phyloP scores from a whole-genome alignment of 2,113 vertebrate genomes.

The Peromyscus californicus region DNA sequence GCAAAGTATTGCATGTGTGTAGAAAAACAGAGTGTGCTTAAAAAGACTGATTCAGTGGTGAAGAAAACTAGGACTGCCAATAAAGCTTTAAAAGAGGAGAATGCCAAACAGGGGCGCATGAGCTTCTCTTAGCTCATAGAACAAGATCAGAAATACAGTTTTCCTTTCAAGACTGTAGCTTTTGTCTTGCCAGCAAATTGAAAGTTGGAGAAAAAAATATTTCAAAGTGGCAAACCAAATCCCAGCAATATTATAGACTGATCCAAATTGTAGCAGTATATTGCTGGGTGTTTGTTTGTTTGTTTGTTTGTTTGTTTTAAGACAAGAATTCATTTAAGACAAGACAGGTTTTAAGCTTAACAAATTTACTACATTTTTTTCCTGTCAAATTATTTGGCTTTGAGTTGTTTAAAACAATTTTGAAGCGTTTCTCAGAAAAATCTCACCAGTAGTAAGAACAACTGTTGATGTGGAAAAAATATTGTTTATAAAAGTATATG shows the following conservation, averaged over 20 bases:
- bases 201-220: conserved; percentile 59
- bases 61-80: conserved; percentile 34
- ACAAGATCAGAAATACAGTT: conserved; percentile 61
- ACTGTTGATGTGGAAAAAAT: conserved; percentile 48
- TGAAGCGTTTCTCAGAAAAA: conserved; percentile 44
- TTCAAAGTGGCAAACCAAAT: conserved; percentile 62
- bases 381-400: conserved; percentile 13
- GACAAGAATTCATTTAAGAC: conserved; percentile 27
- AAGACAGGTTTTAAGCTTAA: background rate
- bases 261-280: background rate
- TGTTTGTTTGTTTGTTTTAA: background rate
- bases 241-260: conserved; percentile 12
- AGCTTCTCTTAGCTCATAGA: conserved; percentile 15
- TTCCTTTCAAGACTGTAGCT: conserved; percentile 63
- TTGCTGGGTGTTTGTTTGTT: background rate
- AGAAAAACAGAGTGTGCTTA: background rate
- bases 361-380: conserved; percentile 33
- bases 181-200: conserved; percentile 52
- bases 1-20: background rate
- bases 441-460: conserved; percentile 39
- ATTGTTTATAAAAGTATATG: conserved; percentile 60
- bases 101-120: background rate
- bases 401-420: conserved; percentile 45
- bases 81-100: conserved; percentile 38
- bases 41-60: conserved; percentile 32